Percentiles rank a stretch among this genome's conserved stretches.
Conservation (phyloP, 2,888 invertebrate species). For the Sericinus montela region DNA sequence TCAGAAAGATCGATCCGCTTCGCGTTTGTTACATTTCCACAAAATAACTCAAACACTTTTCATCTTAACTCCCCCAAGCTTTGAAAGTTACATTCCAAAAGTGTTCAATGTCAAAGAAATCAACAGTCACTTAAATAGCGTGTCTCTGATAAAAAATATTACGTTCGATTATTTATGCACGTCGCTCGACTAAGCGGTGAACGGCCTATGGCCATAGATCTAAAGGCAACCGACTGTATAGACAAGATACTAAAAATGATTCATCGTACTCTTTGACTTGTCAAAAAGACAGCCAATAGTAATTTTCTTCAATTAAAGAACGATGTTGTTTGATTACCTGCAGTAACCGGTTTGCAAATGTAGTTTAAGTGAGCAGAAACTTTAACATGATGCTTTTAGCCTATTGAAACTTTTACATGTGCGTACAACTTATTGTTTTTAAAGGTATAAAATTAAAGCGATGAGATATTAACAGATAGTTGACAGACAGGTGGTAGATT, state of each 20-base stretch:
- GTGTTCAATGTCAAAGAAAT: slow-evolving; percentile 32
- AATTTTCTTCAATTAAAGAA: not conserved
- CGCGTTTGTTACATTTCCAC: no score
- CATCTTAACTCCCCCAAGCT: not conserved
- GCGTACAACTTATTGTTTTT: no score
- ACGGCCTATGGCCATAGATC: slow-evolving; percentile 22
- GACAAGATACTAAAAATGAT: not conserved
- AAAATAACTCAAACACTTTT: no score
- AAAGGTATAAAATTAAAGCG: no score
- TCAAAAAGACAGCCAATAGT: not conserved
- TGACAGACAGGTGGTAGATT: no score
- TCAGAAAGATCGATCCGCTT: no score
- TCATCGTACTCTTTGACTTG: slow-evolving; percentile 2
- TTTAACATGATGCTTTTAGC: no score
- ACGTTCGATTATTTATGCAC: slow-evolving; percentile 70
- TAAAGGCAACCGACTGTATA: slow-evolving; percentile 5
- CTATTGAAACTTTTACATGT: no score
- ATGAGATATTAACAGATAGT: no score
- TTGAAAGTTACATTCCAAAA: not conserved
- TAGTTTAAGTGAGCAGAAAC: no score
- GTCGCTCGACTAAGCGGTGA: slow-evolving; percentile 24
- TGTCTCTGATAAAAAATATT: slow-evolving; percentile 60
- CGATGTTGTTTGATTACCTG: not conserved
- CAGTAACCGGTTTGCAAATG: not conserved
- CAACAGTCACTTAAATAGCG: slow-evolving; percentile 62